phyloP scores from a whole-genome alignment of 1,140 invertebrate species.

The Cydia splendana region DNA sequence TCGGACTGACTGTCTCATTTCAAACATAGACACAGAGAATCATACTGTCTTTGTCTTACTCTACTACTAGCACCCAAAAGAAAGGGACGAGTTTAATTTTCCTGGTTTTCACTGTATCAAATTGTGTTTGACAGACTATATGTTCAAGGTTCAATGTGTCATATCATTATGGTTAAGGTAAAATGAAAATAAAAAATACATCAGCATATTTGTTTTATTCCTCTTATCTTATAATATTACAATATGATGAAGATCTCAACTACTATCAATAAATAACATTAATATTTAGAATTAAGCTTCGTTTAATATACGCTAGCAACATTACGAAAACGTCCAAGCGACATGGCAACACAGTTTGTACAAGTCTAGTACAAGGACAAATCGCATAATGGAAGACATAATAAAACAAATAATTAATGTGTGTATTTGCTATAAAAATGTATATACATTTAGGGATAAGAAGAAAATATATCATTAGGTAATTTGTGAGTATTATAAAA shows the following conservation, averaged over 20 bases:
- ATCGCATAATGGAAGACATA: background rate
- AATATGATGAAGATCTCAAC: constrained; percentile 65
- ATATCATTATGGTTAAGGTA: background rate
- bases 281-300: constrained; percentile 72
- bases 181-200: constrained; percentile 23
- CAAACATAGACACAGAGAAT: too few species aligned
- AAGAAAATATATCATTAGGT: too few species aligned
- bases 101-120: too few species aligned
- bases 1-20: too few species aligned
- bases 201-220: constrained; percentile 61
- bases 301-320: constrained; percentile 64
- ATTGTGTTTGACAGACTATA: too few species aligned
- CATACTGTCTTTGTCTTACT: too few species aligned
- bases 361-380: constrained; percentile 8
- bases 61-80: too few species aligned
- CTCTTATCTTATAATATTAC: constrained; percentile 61
- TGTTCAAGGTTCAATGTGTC: too few species aligned
- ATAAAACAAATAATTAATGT: background rate
- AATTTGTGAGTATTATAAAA: too few species aligned
- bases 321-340: constrained; percentile 59
- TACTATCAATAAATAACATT: constrained; percentile 75
- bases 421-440: too few species aligned
- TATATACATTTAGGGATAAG: too few species aligned
- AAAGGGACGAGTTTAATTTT: too few species aligned
- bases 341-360: constrained; percentile 59